Evolutionary conservation across 2,888 invertebrate genomes (phyloP), one percentile per base, ranked within the genome.

Genomic region (Dione vanillae): DNA sequence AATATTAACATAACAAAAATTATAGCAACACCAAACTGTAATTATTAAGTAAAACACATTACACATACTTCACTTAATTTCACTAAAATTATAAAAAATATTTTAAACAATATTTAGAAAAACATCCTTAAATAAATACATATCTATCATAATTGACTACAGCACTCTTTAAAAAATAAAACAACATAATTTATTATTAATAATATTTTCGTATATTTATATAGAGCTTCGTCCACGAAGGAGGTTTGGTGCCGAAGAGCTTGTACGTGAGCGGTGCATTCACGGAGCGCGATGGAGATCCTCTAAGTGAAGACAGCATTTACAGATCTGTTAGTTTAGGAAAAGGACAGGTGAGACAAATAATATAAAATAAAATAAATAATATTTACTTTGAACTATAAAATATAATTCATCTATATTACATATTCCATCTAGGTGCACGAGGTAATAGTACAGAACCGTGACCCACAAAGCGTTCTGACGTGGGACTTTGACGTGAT

Each of bases 401-500:
- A 27, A 5, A 27, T 3, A 27, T 27, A 27, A 27, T 3, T 3
- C 27, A 27, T 27, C 27, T 5, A 27, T 27, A 27, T 27, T 27
- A 27, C 27, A 27, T 27, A 3, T 27, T 27, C 2, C 2, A 27
- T 27, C 27, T 94, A 97, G 94, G 94, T 95, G 35, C 96, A 97
- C 85, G 96, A 97, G 83, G 95, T 96, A 75, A 92, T 97, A 74
- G 95, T 99, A 66, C 94, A 95, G 64, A 97, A 97, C 78, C 94
- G 96, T 69, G 97, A 98, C 87, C 95, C 96, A 14, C 97, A 97
- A 78, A 96, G 97, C 86, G 98, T 99, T 72, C 94, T 99, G 56
- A 98, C 98, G 35, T 99, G 98, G 98, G 99, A 99, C 91, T 99
- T 98, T 91, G 98, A 99, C 93, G 97, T 98, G 66, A 94, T 98